These are phyloP conservation scores for Agapornis roseicollis DNA, from an alignment of 2,113 vertebrate genomes.

Conservation along the genomic window DNA sequence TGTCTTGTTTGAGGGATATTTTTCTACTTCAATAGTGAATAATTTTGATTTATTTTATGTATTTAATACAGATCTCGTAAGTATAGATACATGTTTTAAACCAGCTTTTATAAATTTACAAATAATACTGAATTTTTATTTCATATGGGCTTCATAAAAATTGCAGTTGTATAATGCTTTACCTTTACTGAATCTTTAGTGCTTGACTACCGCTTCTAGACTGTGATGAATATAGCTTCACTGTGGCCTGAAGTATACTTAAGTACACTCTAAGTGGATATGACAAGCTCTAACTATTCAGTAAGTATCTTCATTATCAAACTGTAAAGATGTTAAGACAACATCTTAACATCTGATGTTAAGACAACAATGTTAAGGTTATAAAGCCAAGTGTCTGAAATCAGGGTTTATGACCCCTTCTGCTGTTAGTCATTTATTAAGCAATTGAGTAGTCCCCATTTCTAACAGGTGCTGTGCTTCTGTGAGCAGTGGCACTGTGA, in stretches of 20 bases:
- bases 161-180: background rate
- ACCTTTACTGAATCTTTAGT: background rate
- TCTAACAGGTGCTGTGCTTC: background rate
- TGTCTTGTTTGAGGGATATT: background rate
- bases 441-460: background rate
- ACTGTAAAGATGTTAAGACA: background rate
- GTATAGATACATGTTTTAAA: background rate
- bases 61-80: background rate
- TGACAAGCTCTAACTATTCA: background rate
- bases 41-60: background rate
- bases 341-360: too few relatives aligned
- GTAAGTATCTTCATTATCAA: background rate
- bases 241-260: background rate
- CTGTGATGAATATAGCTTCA: background rate
- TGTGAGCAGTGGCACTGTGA: background rate
- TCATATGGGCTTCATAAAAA: background rate
- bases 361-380: background rate
- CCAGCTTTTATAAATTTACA: background rate
- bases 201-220: background rate
- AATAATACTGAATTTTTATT: background rate
- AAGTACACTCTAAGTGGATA: background rate
- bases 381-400: background rate
- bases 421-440: background rate
- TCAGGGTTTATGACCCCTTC: background rate
- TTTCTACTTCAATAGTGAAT: background rate